Conservation (phyloP, 2,797 vertebrate genomes). For the Platalea minor region DNA sequence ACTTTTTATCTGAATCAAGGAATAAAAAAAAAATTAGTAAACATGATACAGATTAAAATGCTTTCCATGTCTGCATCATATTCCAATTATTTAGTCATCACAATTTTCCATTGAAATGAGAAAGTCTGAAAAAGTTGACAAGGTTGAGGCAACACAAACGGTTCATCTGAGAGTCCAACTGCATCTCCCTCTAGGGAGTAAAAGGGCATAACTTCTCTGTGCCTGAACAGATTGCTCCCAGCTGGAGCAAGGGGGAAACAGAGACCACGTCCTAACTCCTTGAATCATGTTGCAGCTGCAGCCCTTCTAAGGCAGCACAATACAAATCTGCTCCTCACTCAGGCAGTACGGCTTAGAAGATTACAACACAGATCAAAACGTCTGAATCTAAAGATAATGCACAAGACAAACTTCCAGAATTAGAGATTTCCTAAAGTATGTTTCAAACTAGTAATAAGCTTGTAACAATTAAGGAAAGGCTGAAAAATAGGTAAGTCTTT, state of each 20-base stretch:
- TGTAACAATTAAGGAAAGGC: background rate
- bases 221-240: background rate
- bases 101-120: background rate
- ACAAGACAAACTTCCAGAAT: background rate
- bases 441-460: background rate
- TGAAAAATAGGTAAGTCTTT: background rate
- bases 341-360: background rate
- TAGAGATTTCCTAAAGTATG: background rate
- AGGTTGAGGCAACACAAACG: accelerated
- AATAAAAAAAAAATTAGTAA: background rate
- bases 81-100: background rate
- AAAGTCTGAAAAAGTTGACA: background rate
- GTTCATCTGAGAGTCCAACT: background rate
- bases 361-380: background rate
- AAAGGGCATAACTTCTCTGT: background rate
- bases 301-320: background rate
- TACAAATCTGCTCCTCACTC: background rate
- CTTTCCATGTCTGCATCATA: background rate
- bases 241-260: background rate
- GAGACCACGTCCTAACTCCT: background rate
- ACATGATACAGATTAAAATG: background rate
- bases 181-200: background rate
- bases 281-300: background rate
- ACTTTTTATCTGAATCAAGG: background rate
- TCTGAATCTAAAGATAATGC: background rate